Evolutionary conservation across 2,888 invertebrate genomes (phyloP).

Genomic region (Eudasyphora cyanicolor): DNA sequence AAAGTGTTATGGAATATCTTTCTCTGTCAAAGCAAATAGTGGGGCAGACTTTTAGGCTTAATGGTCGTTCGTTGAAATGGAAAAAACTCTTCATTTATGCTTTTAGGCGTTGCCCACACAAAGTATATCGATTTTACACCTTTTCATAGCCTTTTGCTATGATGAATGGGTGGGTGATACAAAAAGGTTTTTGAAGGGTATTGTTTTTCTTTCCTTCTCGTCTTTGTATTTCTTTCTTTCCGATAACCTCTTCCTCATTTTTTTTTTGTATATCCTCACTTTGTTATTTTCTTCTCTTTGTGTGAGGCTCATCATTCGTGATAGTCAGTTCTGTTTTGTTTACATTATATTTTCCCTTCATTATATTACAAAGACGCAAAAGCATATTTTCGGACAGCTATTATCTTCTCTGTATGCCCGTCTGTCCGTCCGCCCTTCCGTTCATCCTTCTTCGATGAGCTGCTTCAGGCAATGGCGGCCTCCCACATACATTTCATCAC

Average conservation of each 20-base stretch:
- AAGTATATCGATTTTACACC: not conserved
- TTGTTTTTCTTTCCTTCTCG: not conserved
- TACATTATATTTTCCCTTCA: not conserved
- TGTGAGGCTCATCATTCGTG: not conserved
- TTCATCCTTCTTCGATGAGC: not conserved
- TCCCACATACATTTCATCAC: too few relatives aligned
- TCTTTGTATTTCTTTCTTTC: not conserved
- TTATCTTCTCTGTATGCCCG: too few relatives aligned
- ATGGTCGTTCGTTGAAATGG: too few relatives aligned
- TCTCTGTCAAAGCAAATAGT: too few relatives aligned
- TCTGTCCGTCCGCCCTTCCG: too few relatives aligned
- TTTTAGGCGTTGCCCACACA: too few relatives aligned
- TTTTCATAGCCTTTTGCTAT: not conserved
- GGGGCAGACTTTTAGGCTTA: too few relatives aligned
- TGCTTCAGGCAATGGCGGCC: not conserved
- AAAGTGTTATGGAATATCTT: too few relatives aligned
- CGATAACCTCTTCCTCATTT: too few relatives aligned
- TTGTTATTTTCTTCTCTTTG: not conserved
- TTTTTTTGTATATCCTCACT: not conserved
- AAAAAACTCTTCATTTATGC: too few relatives aligned
- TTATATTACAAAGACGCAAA: not conserved
- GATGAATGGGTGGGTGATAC: too few relatives aligned
- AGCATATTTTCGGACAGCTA: constrained; percentile 1
- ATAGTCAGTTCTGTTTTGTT: not conserved
- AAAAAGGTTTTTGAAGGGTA: too few relatives aligned